Conservation (phyloP, 2,888 invertebrate species). For the Capitulum mitella region DNA sequence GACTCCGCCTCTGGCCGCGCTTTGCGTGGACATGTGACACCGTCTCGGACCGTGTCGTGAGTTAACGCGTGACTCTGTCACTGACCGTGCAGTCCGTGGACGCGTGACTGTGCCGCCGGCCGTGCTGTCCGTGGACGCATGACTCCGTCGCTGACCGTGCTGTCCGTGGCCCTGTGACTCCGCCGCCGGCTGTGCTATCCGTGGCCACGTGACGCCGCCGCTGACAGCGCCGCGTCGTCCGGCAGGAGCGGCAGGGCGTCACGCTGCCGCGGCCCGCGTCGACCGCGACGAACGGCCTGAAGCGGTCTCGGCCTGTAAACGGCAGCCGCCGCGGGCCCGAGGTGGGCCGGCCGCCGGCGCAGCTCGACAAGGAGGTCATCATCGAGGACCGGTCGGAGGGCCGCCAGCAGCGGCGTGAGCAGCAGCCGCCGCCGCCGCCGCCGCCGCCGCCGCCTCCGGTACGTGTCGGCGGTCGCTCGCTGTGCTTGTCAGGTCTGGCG, state of each 20-base stretch:
- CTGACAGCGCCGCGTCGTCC: not conserved
- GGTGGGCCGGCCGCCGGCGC: not conserved
- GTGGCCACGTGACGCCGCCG: too few species aligned
- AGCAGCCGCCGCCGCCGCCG: not conserved
- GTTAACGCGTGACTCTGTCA: too few species aligned
- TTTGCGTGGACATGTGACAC: too few species aligned
- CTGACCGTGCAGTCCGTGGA: too few species aligned
- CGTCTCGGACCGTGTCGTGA: too few species aligned
- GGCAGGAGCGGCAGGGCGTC: not conserved
- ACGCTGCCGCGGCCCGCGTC: not conserved
- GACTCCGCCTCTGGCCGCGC: too few species aligned
- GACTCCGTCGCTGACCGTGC: too few species aligned
- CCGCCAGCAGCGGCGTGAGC: not conserved
- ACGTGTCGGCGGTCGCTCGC: not conserved
- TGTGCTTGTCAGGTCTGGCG: too few species aligned
- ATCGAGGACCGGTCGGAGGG: not conserved
- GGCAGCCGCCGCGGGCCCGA: not conserved
- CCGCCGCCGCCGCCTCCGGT: constrained; percentile 6
- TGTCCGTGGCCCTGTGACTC: too few species aligned
- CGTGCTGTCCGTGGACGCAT: too few species aligned
- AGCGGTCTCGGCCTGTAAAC: not conserved
- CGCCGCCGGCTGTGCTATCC: too few species aligned
- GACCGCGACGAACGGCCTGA: not conserved
- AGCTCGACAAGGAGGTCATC: not conserved
- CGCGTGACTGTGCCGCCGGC: too few species aligned